A percentile compares a stretch with the other conserved stretches of the same genome.
phyloP scores from a whole-genome alignment of 1,140 invertebrate genomes.

The Mycetomoellerius zeteki region DNA sequence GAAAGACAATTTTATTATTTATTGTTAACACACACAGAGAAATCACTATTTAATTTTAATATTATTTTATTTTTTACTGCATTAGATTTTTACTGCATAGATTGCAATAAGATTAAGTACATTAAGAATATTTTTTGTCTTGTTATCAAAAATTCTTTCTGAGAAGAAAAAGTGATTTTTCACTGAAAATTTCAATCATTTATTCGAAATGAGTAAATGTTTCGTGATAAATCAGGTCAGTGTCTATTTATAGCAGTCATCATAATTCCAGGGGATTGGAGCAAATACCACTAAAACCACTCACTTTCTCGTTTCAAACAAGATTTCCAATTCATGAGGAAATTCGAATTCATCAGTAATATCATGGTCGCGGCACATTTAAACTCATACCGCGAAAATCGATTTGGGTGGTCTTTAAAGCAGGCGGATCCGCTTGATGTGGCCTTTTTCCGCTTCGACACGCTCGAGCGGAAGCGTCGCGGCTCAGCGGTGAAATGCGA shows the following conservation, averaged over 20 bases:
- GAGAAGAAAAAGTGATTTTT: background rate
- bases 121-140: too few species aligned
- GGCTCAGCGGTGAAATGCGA: constrained; percentile 30
- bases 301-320: background rate
- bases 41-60: too few species aligned
- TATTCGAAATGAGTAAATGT: background rate
- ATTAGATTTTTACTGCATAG: too few species aligned
- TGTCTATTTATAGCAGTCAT: background rate
- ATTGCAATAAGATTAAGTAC: too few species aligned
- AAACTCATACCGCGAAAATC: constrained; percentile 30
- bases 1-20: too few species aligned
- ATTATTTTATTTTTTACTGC: too few species aligned
- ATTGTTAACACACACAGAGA: too few species aligned
- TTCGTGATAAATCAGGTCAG: background rate
- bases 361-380: constrained; percentile 25
- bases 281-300: constrained; percentile 1
- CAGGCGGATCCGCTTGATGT: background rate
- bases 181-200: background rate
- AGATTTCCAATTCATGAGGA: constrained; percentile 21
- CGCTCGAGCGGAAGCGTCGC: constrained; percentile 1
- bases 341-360: background rate
- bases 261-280: background rate
- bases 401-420: background rate
- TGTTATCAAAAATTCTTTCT: too few species aligned
- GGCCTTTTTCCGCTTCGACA: constrained; percentile 22